Evolutionary conservation across 37 sponge, comb jelly and placozoan species (phyloP), one percentile per base, ranked within the genome.

Genomic region (Corticium candelabrum): DNA sequence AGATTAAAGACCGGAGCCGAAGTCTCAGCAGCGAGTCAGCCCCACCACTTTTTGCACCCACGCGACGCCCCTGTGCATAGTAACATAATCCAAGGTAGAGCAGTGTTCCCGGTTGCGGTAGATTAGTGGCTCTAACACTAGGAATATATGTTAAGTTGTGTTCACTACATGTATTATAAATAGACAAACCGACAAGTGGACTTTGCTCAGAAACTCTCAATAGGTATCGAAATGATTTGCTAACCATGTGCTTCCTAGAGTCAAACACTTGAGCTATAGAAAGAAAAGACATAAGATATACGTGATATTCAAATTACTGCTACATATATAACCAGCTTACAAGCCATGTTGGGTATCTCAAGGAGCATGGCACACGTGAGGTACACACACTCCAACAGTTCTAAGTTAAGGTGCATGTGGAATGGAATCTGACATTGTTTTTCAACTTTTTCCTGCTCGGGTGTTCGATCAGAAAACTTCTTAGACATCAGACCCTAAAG

Each of bases 341-440:
- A 85, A 38, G 99, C 92, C 90, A 99, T 94, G 84, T 94, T 89
- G 1, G 99, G 99, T 3, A 99, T 86, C 82, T 99, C 99, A 39
- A 89, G 80, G 35, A 99, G 83, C 99, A 99, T 99, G 75, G 99
- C 95, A 21, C 93, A 89, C 0, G 95, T 92, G 67, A 99, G 85
- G 80, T 99, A 99, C 40, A 93, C 93, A 81, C 93, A 94, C 91
- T 99, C 99, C 85, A 99, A 88, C 74, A 99, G 91, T 90, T 99
- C 99, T 67, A 94, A 79, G 88, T 91, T 94, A 71, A 99, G 91
- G 86, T 99, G 99, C 89, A 92, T 91, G 87, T 99, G 99, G 84
- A 94, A 99, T 34, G 99, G 99, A 36, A 94, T 85, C 76, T 87
- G 79, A 34, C n/a, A 40, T 5, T 86, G 71, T 4, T 92, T 82